Evolutionary conservation across 2,113 vertebrate genomes (phyloP).

Genomic region (Lonchura striata): DNA sequence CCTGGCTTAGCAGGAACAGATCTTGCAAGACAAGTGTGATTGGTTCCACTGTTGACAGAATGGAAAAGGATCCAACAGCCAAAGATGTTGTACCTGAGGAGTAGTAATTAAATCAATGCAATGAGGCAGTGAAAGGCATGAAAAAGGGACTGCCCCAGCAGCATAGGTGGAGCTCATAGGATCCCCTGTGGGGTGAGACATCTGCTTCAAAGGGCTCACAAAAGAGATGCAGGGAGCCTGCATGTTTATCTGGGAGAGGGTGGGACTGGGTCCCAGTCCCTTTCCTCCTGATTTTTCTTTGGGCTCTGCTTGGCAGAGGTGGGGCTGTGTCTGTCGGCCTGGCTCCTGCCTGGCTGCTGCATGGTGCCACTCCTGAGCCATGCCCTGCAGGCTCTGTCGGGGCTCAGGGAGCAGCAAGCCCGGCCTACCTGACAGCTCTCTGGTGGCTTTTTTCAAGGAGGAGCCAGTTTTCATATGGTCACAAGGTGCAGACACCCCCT

Average conservation of each 20-base stretch:
- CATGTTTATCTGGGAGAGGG: background rate
- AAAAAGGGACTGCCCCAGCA: background rate
- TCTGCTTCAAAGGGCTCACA: background rate
- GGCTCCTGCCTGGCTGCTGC: background rate
- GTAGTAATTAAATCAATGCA: background rate
- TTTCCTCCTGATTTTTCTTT: background rate
- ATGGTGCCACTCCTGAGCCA: background rate
- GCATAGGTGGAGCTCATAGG: background rate
- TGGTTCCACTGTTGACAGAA: background rate
- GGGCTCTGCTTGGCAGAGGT: background rate
- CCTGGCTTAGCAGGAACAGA: background rate
- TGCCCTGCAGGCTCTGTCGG: background rate
- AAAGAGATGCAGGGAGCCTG: background rate
- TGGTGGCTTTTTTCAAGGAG: background rate
- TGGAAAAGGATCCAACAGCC: background rate
- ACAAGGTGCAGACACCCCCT: accelerated
- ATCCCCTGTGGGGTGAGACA: accelerated
- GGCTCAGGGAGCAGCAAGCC: background rate
- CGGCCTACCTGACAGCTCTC: background rate
- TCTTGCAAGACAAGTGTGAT: background rate
- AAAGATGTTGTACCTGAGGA: background rate
- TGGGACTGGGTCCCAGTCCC: background rate
- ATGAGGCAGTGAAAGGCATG: background rate
- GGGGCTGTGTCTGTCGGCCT: background rate
- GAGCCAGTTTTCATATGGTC: background rate